Evolutionary conservation across 1,140 invertebrate species (phyloP).

Genomic region (Lasioglossum albipes): DNA sequence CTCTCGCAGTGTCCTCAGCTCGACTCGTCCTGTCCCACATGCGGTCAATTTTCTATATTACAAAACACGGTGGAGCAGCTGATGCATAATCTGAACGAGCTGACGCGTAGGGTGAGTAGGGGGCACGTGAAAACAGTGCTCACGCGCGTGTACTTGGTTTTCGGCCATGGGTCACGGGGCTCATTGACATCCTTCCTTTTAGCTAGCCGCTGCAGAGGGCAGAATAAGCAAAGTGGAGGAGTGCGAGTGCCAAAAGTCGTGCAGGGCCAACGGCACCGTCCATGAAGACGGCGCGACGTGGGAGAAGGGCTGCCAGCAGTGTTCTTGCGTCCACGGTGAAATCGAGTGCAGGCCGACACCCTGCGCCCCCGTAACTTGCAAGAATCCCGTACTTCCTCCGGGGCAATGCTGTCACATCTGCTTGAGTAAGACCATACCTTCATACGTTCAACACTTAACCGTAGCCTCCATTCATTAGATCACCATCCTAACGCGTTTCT

Average conservation of each 20-base stretch:
- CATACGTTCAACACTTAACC: no score
- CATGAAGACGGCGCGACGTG: slow-evolving; percentile 90
- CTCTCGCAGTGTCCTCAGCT: slow-evolving; percentile 91
- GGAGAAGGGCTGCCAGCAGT: slow-evolving; percentile 90
- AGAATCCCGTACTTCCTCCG: slow-evolving; percentile 87
- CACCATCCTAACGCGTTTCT: slow-evolving; percentile 41
- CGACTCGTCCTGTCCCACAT: slow-evolving; percentile 93
- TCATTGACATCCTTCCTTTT: slow-evolving; percentile 77
- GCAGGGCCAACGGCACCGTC: slow-evolving; percentile 88
- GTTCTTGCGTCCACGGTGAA: slow-evolving; percentile 90
- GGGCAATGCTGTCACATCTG: slow-evolving; percentile 93
- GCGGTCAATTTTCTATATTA: slow-evolving; percentile 91
- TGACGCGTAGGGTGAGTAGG: slow-evolving; percentile 83
- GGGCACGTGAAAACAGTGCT: not conserved
- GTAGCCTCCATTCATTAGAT: not conserved
- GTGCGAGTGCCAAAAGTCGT: slow-evolving; percentile 94
- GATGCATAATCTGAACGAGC: slow-evolving; percentile 82
- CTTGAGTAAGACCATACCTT: slow-evolving; percentile 84
- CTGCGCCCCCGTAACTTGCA: slow-evolving; percentile 88
- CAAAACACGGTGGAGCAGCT: slow-evolving; percentile 86
- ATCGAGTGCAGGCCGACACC: slow-evolving; percentile 89
- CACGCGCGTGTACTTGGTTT: no score
- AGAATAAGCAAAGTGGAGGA: slow-evolving; percentile 89
- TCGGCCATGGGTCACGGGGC: slow-evolving; percentile 3
- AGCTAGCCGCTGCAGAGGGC: slow-evolving; percentile 89